Evolutionary conservation across 2,888 invertebrate genomes (phyloP), one percentile per base, ranked within the genome.

Genomic region (Epistrophella euchroma): DNA sequence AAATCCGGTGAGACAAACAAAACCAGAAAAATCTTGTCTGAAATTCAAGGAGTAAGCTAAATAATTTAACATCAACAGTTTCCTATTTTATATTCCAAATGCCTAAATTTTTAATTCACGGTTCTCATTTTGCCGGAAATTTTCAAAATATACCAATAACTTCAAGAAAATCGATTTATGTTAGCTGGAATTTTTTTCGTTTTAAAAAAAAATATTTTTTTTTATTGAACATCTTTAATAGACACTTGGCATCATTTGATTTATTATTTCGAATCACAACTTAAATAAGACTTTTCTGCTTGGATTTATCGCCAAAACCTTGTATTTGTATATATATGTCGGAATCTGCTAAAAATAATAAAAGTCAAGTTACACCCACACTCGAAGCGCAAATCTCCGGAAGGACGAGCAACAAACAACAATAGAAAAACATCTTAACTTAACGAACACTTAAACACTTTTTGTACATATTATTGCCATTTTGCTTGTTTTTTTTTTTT

Each of bases 241-340:
- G 50, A 50, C 71, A 66, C 66, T 84, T 62, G 80, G 50, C 60
- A 50, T 50, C 35, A 22, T 68, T 68, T 80, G 80, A 85, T 85
- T 85, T 85, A 85, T 76, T 72, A 6, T 58, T 60, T 13, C 15
- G 66, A 52, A 85, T 80, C 71, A 80, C 66, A 85, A 80, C 66
- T 75, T 66, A 72, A 84, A 80, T 66, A 76, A 75, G 75, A 76
- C 64, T 72, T 25, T 25, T 80, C 37, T 62, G 56, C 25, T 66
- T 52, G 60, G 68, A 76, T 80, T 85, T 85, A 85, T 85, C 56
- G 66, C 47, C 66, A n/a, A 47, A 22, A 60, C 13, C 64, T n/a
- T n/a, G n/a, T n/a, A 74, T 55, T 58, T 28, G 4, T 28, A 9
- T 56, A 19, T 17, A 32, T 62, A 28, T 45, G 72, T 77, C 58